phyloP scores from a whole-genome alignment of 2,797 vertebrate genomes.

The Varecia variegata region DNA sequence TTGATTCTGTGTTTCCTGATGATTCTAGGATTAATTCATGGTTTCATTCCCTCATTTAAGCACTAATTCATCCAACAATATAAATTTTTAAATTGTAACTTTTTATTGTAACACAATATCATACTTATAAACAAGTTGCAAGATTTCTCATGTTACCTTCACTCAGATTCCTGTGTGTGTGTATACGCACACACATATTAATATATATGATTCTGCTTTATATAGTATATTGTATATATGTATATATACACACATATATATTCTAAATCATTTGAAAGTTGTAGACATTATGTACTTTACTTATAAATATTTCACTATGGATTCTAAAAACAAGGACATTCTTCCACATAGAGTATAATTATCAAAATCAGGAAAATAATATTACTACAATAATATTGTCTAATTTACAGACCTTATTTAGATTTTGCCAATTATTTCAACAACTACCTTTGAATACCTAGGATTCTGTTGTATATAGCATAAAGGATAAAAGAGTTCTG shows the following conservation, averaged over 20 bases:
- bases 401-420: neutral
- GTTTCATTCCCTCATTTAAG: neutral
- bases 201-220: neutral
- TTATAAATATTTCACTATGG: neutral
- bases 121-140: neutral
- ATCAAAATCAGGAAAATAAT: neutral
- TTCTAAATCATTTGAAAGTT: neutral
- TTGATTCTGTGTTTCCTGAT: neutral
- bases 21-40: neutral
- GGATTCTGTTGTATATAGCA: neutral
- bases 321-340: neutral
- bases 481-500: neutral
- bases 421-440: neutral
- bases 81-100: neutral
- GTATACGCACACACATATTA: too few species aligned
- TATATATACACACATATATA: neutral
- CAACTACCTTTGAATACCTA: neutral
- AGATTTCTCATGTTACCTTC: neutral
- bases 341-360: neutral
- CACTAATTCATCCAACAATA: neutral
- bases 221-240: neutral
- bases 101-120: neutral
- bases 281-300: neutral
- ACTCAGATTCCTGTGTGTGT: neutral
- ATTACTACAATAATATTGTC: neutral